Percentiles rank a stretch among this genome's conserved stretches.
Conservation (phyloP, 53 echinoderm and acorn worm genomes). For the Arbacia lixula region DNA sequence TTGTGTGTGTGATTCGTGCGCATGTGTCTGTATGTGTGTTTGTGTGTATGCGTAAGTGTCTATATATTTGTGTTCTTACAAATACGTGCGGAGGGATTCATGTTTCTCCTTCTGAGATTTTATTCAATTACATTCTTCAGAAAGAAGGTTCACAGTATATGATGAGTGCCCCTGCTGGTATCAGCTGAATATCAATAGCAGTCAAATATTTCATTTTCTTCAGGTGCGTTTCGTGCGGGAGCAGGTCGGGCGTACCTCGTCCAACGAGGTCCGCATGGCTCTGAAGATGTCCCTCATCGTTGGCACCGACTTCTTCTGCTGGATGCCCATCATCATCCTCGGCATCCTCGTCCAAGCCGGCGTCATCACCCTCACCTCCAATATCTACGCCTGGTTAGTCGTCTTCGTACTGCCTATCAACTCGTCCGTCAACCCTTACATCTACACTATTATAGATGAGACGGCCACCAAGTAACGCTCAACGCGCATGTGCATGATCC, state of each 20-base stretch:
- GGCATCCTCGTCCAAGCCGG: conserved; percentile 22
- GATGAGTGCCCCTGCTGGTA: too few species aligned
- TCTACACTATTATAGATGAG: conserved; percentile 16
- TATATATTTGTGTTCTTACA: too few species aligned
- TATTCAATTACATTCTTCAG: background rate
- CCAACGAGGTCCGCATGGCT: conserved; percentile 2
- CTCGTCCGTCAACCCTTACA: conserved; percentile 11
- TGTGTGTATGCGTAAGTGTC: too few species aligned
- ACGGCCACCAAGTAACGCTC: background rate
- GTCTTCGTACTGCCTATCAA: conserved; percentile 42
- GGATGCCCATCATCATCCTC: conserved; percentile 49
- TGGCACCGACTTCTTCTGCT: conserved; percentile 40
- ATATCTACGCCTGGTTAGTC: conserved; percentile 28
- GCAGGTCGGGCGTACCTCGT: background rate
- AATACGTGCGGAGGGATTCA: too few species aligned
- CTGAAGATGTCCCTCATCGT: conserved; percentile 3
- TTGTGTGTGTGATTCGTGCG: too few species aligned
- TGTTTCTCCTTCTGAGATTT: background rate
- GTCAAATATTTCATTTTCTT: too few species aligned
- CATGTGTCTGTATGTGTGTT: too few species aligned
- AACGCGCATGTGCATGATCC: too few species aligned
- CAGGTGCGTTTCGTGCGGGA: conserved; percentile 13
- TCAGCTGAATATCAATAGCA: too few species aligned
- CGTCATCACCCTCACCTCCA: conserved; percentile 1
- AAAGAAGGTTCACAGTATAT: too few species aligned